Evolutionary conservation across 2,888 invertebrate species (phyloP).

Genomic region (Junonia oenone): DNA sequence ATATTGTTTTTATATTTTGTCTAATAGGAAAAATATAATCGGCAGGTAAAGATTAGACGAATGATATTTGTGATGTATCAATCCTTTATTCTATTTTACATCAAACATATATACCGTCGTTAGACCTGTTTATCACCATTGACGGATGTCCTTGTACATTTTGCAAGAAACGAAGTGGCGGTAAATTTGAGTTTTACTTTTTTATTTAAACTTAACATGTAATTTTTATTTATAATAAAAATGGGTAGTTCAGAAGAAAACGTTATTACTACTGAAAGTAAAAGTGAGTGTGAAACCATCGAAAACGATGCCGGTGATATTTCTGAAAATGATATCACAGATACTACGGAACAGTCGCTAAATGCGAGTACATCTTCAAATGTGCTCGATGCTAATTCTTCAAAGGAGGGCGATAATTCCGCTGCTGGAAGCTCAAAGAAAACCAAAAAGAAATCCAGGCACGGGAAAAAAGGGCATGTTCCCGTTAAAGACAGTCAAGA

Average conservation of each 20-base stretch:
- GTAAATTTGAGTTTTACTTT: constrained; percentile 65
- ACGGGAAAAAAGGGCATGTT: constrained; percentile 64
- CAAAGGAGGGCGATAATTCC: constrained; percentile 55
- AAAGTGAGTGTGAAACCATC: constrained; percentile 42
- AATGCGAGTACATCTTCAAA: constrained; percentile 41
- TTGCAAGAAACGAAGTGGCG: constrained; percentile 71
- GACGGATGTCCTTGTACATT: constrained; percentile 77
- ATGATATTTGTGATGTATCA: constrained; percentile 13
- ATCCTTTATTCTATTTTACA: constrained; percentile 16
- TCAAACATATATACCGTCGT: constrained; percentile 52
- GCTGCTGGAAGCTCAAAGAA: constrained; percentile 53
- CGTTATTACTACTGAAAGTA: constrained; percentile 45
- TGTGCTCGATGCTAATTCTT: constrained; percentile 46
- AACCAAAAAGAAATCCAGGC: constrained; percentile 67
- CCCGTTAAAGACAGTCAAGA: constrained; percentile 62
- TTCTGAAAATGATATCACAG: constrained; percentile 52
- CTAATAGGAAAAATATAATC: constrained; percentile 24
- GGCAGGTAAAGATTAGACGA: constrained; percentile 2
- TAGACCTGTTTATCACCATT: constrained; percentile 75
- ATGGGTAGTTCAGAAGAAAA: constrained; percentile 69
- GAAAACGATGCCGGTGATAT: constrained; percentile 54
- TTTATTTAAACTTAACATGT: constrained; percentile 51
- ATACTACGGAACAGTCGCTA: constrained; percentile 47
- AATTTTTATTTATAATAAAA: constrained; percentile 37
- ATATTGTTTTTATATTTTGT: constrained; percentile 36